These are phyloP conservation scores for Trichogramma evanescens DNA, from an alignment of 2,888 invertebrate species.

Conservation along the genomic window DNA sequence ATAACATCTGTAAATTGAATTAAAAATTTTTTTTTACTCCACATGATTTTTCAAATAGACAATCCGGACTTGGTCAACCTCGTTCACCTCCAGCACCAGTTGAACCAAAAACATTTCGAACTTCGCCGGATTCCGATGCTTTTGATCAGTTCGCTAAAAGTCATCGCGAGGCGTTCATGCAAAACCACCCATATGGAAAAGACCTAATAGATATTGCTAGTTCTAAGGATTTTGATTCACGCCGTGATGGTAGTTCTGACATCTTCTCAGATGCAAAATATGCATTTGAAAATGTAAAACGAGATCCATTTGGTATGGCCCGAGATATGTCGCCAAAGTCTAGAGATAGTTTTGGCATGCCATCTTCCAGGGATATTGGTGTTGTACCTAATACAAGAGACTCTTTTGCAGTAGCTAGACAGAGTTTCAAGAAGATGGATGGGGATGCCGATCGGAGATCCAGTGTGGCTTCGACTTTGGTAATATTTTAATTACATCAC, in stretches of 20 bases:
- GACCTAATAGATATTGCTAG: conserved; percentile 39
- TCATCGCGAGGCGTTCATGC: conserved; percentile 44
- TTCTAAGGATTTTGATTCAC: conserved; percentile 39
- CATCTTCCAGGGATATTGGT: conserved; percentile 43
- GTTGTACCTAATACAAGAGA: conserved; percentile 45
- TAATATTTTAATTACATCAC: background rate
- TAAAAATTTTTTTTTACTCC: background rate
- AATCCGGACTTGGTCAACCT: conserved; percentile 51
- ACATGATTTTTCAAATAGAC: conserved; percentile 29
- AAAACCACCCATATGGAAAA: conserved; percentile 39
- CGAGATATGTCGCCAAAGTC: conserved; percentile 44
- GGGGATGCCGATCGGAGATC: conserved; percentile 66
- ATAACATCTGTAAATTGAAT: background rate
- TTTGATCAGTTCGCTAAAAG: conserved; percentile 42
- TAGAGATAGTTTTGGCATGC: conserved; percentile 45
- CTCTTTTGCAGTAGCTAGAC: conserved; percentile 39
- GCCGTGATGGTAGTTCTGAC: conserved; percentile 39
- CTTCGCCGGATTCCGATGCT: conserved; percentile 42
- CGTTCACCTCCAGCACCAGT: conserved; percentile 63
- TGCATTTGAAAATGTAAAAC: conserved; percentile 39
- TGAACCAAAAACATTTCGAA: conserved; percentile 50
- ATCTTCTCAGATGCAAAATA: conserved; percentile 43
- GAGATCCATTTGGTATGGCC: conserved; percentile 42
- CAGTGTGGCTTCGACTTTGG: conserved; percentile 56
- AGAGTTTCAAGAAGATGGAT: conserved; percentile 57